phyloP scores from a whole-genome alignment of 2,888 invertebrate species.

The Mystacides longicornis region DNA sequence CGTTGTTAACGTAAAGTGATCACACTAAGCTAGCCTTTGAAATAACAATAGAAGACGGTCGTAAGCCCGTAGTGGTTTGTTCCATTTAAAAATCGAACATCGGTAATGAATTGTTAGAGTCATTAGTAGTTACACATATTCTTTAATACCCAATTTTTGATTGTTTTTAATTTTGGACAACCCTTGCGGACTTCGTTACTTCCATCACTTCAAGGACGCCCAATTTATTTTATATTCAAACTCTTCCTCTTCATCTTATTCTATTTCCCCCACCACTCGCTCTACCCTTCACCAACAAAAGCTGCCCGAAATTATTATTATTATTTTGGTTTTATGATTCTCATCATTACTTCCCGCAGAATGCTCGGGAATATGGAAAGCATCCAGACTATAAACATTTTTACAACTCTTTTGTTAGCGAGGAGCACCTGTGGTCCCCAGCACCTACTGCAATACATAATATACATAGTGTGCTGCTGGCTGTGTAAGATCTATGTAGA shows the following conservation, averaged over 20 bases:
- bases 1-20: no score
- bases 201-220: slow-evolving; percentile 12
- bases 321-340: slow-evolving; percentile 13
- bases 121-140: no score
- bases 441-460: no score
- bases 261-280: not conserved
- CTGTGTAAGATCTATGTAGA: not conserved
- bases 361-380: slow-evolving; percentile 15
- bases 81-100: no score
- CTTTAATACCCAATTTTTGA: not conserved
- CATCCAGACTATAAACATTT: slow-evolving; percentile 22
- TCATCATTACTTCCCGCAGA: slow-evolving; percentile 14
- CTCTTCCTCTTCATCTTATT: not conserved
- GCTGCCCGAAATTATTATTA: not conserved
- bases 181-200: not conserved
- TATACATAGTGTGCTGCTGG: no score
- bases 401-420: slow-evolving; percentile 22
- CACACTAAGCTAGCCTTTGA: no score
- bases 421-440: slow-evolving; percentile 19
- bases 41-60: no score
- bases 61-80: no score
- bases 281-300: not conserved
- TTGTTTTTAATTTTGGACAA: not conserved
- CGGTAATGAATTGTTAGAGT: no score
- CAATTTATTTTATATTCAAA: slow-evolving; percentile 18